Percentiles rank a stretch among this genome's conserved stretches.
Conservation (phyloP, 2,797 vertebrate species). For the Manis pentadactyla region DNA sequence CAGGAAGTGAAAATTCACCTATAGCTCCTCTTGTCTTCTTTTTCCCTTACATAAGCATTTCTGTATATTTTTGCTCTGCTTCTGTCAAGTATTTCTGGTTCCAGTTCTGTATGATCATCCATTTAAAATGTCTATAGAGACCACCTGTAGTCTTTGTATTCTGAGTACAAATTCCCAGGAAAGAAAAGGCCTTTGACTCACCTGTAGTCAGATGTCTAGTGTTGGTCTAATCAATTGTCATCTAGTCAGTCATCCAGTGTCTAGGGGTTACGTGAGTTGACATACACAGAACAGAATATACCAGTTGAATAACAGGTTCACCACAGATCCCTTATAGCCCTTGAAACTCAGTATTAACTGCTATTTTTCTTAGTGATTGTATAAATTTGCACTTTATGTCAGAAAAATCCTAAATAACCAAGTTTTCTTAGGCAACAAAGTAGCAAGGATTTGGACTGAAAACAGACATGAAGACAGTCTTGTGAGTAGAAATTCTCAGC, state of each 20-base stretch:
- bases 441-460: not conserved
- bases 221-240: not conserved
- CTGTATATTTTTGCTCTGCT: not conserved
- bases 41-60: not conserved
- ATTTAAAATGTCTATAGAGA: not conserved
- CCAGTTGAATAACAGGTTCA: not conserved
- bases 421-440: not conserved
- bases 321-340: not conserved
- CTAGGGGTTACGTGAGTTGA: not conserved
- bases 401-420: constrained; percentile 51
- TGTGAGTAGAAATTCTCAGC: not conserved
- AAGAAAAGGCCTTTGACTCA: not conserved
- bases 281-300: not conserved
- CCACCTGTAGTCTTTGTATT: not conserved
- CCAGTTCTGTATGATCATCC: not conserved
- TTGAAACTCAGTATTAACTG: not conserved
- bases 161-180: not conserved
- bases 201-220: not conserved
- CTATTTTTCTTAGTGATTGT: not conserved
- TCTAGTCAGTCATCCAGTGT: not conserved
- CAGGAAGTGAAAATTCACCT: not conserved
- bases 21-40: not conserved
- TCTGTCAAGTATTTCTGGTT: not conserved
- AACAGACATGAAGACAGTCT: not conserved
- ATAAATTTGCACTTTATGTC: not conserved